A percentile compares a stretch with the other conserved stretches of the same genome.
Evolutionary conservation across 2,113 vertebrate genomes (phyloP).

Genomic region (Tichodroma muraria): DNA sequence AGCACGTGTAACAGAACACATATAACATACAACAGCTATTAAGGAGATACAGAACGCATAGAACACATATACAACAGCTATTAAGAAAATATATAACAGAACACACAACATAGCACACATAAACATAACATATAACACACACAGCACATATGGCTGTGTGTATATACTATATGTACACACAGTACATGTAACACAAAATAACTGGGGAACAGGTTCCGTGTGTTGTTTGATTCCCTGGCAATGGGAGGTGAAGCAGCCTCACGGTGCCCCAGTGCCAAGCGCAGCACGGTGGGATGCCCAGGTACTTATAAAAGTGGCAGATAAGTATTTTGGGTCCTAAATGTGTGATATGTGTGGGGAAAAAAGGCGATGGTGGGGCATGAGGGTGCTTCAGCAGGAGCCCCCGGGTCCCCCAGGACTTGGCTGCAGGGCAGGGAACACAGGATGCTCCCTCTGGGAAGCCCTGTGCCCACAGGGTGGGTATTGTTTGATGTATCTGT

Average conservation of each 20-base stretch:
- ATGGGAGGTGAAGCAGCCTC: not conserved
- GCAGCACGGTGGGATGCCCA: not conserved
- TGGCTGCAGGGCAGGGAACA: not conserved
- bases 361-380: not conserved
- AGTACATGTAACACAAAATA: no score
- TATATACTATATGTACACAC: no score
- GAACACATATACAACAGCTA: not conserved
- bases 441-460: not conserved
- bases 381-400: not conserved
- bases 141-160: no score
- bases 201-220: rapidly evolving
- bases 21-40: rapidly evolving
- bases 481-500: not conserved
- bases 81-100: no score
- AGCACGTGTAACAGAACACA: not conserved
- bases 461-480: rapidly evolving
- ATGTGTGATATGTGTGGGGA: rapidly evolving
- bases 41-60: not conserved
- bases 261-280: rapidly evolving
- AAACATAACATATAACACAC: not conserved
- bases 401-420: not conserved
- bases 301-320: rapidly evolving
- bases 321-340: not conserved
- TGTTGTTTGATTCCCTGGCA: not conserved
- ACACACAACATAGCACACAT: not conserved